A percentile compares a stretch with the other conserved stretches of the same genome.
Conservation (phyloP, 2,113 vertebrate genomes). For the Amphiprion percula region DNA sequence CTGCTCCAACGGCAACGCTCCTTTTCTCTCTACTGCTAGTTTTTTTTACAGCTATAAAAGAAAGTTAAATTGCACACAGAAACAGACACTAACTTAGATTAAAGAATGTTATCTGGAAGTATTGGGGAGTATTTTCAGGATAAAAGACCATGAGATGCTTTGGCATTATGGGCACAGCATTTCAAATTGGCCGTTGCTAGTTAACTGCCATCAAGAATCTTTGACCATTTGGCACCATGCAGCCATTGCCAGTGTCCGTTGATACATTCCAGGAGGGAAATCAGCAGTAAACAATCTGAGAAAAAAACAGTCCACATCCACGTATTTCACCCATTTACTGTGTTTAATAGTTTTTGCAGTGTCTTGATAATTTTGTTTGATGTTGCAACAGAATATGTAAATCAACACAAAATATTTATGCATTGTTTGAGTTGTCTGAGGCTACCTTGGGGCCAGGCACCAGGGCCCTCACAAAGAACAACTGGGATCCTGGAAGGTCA, state of each 20-base stretch:
- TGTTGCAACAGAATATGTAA: neutral
- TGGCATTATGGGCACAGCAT: neutral
- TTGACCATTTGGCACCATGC: neutral
- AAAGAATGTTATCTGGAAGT: neutral
- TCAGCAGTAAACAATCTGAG: neutral
- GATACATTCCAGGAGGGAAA: slow-evolving; percentile 7
- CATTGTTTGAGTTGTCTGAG: neutral
- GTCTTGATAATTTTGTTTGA: no score
- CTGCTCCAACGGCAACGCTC: slow-evolving; percentile 7
- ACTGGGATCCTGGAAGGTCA: neutral
- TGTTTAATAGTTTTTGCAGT: neutral
- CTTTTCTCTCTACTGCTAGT: slow-evolving; percentile 20
- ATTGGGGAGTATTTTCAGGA: no score
- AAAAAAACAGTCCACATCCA: neutral
- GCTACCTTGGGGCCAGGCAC: neutral
- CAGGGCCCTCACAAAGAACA: no score
- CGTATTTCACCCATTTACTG: neutral
- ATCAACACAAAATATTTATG: neutral
- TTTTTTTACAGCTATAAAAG: slow-evolving; percentile 43
- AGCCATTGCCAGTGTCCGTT: neutral
- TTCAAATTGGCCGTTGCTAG: neutral
- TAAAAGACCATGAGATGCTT: slow-evolving; percentile 5
- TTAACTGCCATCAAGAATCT: neutral
- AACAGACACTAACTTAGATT: slow-evolving; percentile 10
- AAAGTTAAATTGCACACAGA: slow-evolving; percentile 41